phyloP scores from a whole-genome alignment of 2,113 vertebrate genomes.

The Phyllostomus discolor region DNA sequence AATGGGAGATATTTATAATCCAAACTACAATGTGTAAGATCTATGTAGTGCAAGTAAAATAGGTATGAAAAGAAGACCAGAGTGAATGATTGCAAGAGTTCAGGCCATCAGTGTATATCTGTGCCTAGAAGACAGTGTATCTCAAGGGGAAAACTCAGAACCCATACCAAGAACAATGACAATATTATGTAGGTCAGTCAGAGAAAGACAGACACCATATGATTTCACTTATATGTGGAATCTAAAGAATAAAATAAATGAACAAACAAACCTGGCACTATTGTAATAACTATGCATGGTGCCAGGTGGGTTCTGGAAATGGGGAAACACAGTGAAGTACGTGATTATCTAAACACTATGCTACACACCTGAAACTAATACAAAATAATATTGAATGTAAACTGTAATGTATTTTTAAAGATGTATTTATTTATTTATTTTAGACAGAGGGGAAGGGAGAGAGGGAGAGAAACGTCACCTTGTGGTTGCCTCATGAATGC shows the following conservation, averaged over 20 bases:
- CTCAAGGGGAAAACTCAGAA: not conserved
- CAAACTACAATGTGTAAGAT: not conserved
- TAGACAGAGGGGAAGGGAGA: too few relatives aligned
- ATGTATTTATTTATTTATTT: too few relatives aligned
- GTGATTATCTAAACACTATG: not conserved
- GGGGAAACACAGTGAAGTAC: not conserved
- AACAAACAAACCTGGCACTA: not conserved
- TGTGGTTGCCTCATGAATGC: too few relatives aligned
- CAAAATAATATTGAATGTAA: not conserved
- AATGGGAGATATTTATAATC: not conserved
- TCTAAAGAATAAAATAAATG: not conserved
- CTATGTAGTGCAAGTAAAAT: not conserved
- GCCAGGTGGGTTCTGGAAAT: not conserved
- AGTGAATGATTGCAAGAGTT: not conserved
- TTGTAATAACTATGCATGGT: not conserved
- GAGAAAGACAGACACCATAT: not conserved
- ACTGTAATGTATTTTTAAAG: not conserved
- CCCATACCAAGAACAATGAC: not conserved
- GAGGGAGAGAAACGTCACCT: too few relatives aligned
- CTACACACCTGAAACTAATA: not conserved
- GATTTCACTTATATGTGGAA: not conserved
- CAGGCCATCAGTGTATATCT: not conserved
- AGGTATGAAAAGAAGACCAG: not conserved
- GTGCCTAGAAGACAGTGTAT: not conserved
- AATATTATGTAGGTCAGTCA: not conserved